phyloP scores from a whole-genome alignment of 1,140 invertebrate species.

The Trachymyrmex cornetzi region DNA sequence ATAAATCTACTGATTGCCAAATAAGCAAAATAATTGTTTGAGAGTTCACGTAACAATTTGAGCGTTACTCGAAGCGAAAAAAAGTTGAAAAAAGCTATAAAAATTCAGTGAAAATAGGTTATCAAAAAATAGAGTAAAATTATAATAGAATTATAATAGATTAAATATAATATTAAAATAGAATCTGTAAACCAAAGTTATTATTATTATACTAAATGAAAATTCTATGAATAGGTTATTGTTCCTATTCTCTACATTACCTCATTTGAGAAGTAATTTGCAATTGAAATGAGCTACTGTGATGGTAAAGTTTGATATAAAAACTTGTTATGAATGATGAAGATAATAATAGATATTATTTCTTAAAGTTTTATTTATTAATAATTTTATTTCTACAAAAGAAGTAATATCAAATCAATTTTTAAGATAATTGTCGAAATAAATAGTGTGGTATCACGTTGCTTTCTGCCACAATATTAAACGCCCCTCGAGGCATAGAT shows the following conservation, averaged over 20 bases:
- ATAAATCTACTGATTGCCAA: conserved; percentile 43
- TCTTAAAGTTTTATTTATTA: background rate
- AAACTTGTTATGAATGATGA: background rate
- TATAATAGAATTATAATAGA: background rate
- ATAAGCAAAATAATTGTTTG: background rate
- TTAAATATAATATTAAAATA: background rate
- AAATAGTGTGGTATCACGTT: background rate
- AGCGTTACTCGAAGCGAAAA: background rate
- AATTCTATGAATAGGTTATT: background rate
- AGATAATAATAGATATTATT: background rate
- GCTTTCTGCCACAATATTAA: conserved; percentile 29
- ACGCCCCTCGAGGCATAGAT: background rate
- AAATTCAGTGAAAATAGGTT: background rate
- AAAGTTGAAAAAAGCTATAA: background rate
- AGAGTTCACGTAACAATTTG: background rate
- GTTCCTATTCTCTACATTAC: background rate
- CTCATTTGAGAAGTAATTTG: no score
- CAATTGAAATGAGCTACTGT: no score
- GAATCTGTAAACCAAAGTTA: background rate
- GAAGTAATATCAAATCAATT: background rate
- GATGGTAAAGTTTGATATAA: background rate
- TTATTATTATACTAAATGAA: background rate
- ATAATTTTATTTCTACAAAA: background rate
- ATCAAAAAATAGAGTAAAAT: background rate
- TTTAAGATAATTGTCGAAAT: background rate